Conservation (phyloP, 2,113 vertebrate species). For the Micromys minutus region DNA sequence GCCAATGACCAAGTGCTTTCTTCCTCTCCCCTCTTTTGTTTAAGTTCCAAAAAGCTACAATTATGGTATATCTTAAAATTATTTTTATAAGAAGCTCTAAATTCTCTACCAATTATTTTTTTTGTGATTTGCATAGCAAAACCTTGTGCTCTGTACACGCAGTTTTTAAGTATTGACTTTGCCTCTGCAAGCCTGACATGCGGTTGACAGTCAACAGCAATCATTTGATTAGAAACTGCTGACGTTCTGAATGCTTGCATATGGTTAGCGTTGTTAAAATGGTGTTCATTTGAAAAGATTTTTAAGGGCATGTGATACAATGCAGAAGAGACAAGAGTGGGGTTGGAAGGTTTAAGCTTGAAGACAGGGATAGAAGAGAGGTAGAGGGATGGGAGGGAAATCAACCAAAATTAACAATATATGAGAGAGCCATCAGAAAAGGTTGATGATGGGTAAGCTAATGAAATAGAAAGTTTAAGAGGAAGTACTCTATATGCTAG, state of each 20-base stretch:
- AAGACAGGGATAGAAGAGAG: too few relatives aligned
- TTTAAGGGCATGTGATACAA: background rate
- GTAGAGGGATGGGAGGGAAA: too few relatives aligned
- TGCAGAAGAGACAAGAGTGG: background rate
- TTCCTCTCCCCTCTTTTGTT: background rate
- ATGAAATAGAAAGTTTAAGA: background rate
- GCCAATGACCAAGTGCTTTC: background rate
- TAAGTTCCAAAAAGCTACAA: background rate
- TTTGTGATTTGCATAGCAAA: background rate
- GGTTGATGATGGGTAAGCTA: background rate
- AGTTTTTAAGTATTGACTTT: background rate
- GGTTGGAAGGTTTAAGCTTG: background rate
- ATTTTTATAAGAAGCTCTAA: background rate
- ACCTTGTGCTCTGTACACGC: background rate
- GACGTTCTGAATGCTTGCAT: background rate
- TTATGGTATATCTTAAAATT: background rate
- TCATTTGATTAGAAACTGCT: background rate
- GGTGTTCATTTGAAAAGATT: background rate
- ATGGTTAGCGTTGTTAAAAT: slow-evolving; percentile 20
- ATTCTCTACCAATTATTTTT: slow-evolving; percentile 25
- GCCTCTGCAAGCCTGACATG: background rate
- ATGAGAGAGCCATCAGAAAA: background rate
- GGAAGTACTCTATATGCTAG: too few relatives aligned
- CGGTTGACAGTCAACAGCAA: background rate
- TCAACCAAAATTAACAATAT: background rate